Conservation (phyloP, 2,113 vertebrate genomes). For the Carassius auratus region DNA sequence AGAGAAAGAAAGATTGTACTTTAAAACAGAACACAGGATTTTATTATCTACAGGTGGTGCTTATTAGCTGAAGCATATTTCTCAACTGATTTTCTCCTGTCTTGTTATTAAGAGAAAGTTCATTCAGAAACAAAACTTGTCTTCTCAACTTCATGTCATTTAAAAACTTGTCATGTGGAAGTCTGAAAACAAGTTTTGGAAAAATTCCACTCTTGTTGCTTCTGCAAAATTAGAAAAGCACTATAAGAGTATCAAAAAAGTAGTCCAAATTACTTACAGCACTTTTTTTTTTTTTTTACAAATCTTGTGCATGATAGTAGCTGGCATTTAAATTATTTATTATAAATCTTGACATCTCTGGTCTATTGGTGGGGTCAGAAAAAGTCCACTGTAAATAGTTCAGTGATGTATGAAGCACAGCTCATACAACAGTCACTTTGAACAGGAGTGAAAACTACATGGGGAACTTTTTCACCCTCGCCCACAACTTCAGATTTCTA, state of each 20-base stretch:
- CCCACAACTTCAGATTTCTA: too few relatives aligned
- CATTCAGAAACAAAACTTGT: not conserved
- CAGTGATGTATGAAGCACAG: too few relatives aligned
- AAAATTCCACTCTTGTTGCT: not conserved
- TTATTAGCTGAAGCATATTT: not conserved
- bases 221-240: not conserved
- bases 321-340: not conserved
- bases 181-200: not conserved
- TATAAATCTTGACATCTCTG: not conserved
- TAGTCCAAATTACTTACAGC: not conserved
- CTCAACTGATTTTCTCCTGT: not conserved
- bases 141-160: not conserved
- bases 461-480: too few relatives aligned
- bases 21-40: not conserved
- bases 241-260: too few relatives aligned
- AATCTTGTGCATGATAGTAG: not conserved
- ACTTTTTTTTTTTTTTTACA: not conserved
- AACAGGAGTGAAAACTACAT: too few relatives aligned
- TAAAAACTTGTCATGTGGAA: not conserved
- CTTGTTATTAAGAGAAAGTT: too few relatives aligned
- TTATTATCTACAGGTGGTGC: not conserved
- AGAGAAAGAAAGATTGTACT: not conserved
- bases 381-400: too few relatives aligned
- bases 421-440: too few relatives aligned
- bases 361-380: too few relatives aligned